Evolutionary conservation across 2,113 vertebrate genomes (phyloP), one percentile per base, ranked within the genome.

Genomic region (Oreochromis niloticus): DNA sequence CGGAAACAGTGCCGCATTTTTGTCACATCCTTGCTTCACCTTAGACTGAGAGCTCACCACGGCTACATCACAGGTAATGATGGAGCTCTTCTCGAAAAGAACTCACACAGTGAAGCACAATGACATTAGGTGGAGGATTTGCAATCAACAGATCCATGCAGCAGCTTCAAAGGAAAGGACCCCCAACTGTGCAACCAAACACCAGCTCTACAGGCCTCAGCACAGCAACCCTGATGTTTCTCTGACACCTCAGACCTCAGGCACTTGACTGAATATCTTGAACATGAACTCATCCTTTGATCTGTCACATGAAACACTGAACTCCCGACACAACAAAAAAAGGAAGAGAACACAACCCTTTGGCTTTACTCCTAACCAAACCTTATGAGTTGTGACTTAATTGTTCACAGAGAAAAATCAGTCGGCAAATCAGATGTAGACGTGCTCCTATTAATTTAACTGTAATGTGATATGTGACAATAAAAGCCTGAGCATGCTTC

Each of bases 31-130:
- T 48, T 7, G 43, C 41, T 73, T 73, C 68, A 73, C 41, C 22
- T 46, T 52, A n/a, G 19, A 54, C 19, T 0, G 39, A 73, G 68
- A 46, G 11, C 36, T 68, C 19, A 22, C 0, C 68, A 27, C 9
- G 2, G 71, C 24, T 75, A 19, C 24, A 19, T 48, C 71, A 19
- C 24, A 30, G 43, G 9, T 16, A 75, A 75, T 50, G 71, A 30
- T 17, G 0, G 5, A 0, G 17, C 50, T n/a, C 19, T 19, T 54
- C 19, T 9, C 4, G 19, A 52, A 3, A 75, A 75, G 22, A 30
- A 0, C 71, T 19, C 24, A 0, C 2, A 19, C 3, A 48, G 41
- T 17, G 41, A 75, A 0, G 68, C 24, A 48, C 43, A 30, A 3
- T 48, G 43, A 4, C 71, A 50, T 75, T 30, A 27, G 36, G 39